These are phyloP conservation scores for Epinotia bilunana DNA, from an alignment of 2,888 invertebrate species.

Conservation along the genomic window DNA sequence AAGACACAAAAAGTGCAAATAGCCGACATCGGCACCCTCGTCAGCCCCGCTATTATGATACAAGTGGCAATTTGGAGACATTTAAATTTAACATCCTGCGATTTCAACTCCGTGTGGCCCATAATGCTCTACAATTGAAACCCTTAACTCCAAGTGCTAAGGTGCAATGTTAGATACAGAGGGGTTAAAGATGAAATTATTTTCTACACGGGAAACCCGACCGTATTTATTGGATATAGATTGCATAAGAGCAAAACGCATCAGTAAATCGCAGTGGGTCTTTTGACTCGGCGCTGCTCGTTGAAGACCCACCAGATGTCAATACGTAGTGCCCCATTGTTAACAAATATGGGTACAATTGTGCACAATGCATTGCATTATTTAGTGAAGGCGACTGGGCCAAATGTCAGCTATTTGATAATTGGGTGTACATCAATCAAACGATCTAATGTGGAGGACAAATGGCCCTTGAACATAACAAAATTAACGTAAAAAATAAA, in stretches of 20 bases:
- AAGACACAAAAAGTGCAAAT: constrained; percentile 71
- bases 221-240: constrained; percentile 4
- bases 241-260: neutral
- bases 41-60: constrained; percentile 64
- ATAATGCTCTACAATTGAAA: neutral
- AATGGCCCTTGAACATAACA: constrained; percentile 49
- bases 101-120: constrained; percentile 47
- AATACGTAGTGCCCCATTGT: constrained; percentile 73
- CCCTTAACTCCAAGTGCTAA: constrained; percentile 3
- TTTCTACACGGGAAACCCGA: constrained; percentile 3
- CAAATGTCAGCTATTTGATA: constrained; percentile 80
- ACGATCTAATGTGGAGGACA: constrained; percentile 59
- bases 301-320: constrained; percentile 74
- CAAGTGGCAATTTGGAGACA: constrained; percentile 69
- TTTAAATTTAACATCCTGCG: constrained; percentile 61
- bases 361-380: constrained; percentile 76
- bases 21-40: constrained; percentile 64
- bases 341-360: constrained; percentile 81
- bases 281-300: constrained; percentile 45
- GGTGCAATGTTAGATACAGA: constrained; percentile 16
- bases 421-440: constrained; percentile 69
- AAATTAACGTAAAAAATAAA: neutral
- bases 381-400: constrained; percentile 68
- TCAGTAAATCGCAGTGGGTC: constrained; percentile 27
- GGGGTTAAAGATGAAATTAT: constrained; percentile 3